Evolutionary conservation across 2,888 invertebrate genomes (phyloP), one percentile per base, ranked within the genome.

Genomic region (Sinodicranocentrus sp.): DNA sequence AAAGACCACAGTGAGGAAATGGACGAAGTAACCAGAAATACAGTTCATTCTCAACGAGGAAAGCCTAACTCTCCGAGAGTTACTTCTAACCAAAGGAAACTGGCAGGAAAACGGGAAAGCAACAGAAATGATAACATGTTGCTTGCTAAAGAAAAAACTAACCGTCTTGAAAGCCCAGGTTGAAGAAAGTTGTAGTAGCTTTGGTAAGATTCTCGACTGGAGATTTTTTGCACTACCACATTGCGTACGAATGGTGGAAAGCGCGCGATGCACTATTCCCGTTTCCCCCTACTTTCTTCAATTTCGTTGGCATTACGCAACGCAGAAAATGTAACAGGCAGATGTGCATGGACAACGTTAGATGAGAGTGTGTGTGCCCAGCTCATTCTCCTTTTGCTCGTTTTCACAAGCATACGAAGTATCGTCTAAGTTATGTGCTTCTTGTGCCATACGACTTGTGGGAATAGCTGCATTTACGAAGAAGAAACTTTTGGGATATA

Each of bases 91-190:
- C 15, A 26, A 21, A 43, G 57, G 19, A 52, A 17, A 17, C 1
- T 57, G 19, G 57, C 10, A 21, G 10, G 61, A 48, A 52, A 72
- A 39, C 2, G 23, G 39, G 19, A 73, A 52, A 52, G 76, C 76
- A 76, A 76, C 76, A 76, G 67, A 48, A 76, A 19, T n/a, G 23
- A 76, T 65, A 76, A 65, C 76, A 54, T 76, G 76, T 76, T 76
- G 76, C 76, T 65, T 67, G 54, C 57, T n/a, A n/a, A 23, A 57
- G 57, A 21, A 23, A 57, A 15, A 57, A 48, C 48, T 23, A 57
- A 21, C 15, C 48, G 15, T 10, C 48, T 48, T 10, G 5, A 5
- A 48, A 15, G 48, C 13, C n/a, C 15, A 48, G n/a, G 10, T n/a
- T n/a, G 48, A 15, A n/a, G 15, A 39, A 39, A 39, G 13, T 8